Percentiles rank a stretch among this genome's conserved stretches.
phyloP scores from a whole-genome alignment of 2,888 invertebrate species.

The Mesorhabditis sp. region DNA sequence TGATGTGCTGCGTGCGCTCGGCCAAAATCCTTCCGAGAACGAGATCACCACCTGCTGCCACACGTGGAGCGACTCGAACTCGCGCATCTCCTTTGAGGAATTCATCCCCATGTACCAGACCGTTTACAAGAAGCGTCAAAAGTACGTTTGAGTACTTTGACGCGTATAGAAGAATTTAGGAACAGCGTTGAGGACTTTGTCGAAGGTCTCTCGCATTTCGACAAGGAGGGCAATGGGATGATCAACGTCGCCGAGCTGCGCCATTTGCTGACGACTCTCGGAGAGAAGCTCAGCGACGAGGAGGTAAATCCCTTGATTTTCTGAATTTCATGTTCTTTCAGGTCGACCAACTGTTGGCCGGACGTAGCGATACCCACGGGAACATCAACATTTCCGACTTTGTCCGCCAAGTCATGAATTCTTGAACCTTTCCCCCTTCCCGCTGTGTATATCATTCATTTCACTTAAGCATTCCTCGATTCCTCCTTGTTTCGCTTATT shows the following conservation, averaged over 20 bases:
- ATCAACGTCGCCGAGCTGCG: slow-evolving; percentile 95
- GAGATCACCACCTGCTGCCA: slow-evolving; percentile 69
- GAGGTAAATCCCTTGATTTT: slow-evolving; percentile 45
- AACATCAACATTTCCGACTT: slow-evolving; percentile 86
- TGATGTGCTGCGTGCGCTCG: slow-evolving; percentile 88
- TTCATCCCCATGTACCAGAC: slow-evolving; percentile 93
- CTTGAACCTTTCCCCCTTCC: slow-evolving; percentile 17
- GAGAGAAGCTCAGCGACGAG: slow-evolving; percentile 76
- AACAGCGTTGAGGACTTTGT: slow-evolving; percentile 85
- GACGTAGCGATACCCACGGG: slow-evolving; percentile 96
- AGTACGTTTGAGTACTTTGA: slow-evolving; percentile 63
- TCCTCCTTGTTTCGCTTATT: not conserved
- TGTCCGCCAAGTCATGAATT: slow-evolving; percentile 85
- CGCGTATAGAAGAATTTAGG: slow-evolving; percentile 13
- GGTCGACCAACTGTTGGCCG: slow-evolving; percentile 86
- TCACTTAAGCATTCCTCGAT: slow-evolving; percentile 2
- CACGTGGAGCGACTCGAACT: not conserved
- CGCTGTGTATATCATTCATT: not conserved
- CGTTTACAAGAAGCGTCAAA: slow-evolving; percentile 85
- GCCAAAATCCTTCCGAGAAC: slow-evolving; percentile 96
- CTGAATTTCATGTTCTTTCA: slow-evolving; percentile 34
- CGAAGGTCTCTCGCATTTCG: slow-evolving; percentile 94
- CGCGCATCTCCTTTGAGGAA: slow-evolving; percentile 61
- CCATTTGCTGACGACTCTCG: slow-evolving; percentile 93
- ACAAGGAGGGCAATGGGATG: slow-evolving; percentile 97